These are phyloP conservation scores for Ciona savignyi DNA, from an alignment of 23 tunicate species.

Conservation along the genomic window DNA sequence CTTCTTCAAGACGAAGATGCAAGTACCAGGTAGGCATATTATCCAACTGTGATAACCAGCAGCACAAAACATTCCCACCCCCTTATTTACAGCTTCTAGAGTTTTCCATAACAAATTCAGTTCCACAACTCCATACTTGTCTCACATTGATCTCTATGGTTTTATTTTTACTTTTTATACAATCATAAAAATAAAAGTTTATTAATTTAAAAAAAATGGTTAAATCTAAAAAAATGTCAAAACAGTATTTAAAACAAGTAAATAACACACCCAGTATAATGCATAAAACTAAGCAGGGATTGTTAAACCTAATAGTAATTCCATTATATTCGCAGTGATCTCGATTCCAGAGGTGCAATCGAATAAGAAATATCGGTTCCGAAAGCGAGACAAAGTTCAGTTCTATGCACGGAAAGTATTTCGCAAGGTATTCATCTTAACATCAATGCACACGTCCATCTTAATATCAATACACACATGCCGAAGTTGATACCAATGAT, in stretches of 20 bases:
- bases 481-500: not conserved
- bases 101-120: not conserved
- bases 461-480: not conserved
- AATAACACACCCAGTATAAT: too few relatives aligned
- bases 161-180: not conserved
- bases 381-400: slow-evolving; percentile 84
- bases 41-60: not conserved
- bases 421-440: slow-evolving; percentile 44
- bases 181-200: too few relatives aligned
- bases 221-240: not conserved
- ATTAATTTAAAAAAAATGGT: too few relatives aligned
- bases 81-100: not conserved
- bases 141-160: not conserved
- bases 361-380: slow-evolving; percentile 53
- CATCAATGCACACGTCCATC: not conserved
- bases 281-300: too few relatives aligned
- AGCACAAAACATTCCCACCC: not conserved
- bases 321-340: slow-evolving; percentile 9
- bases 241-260: too few relatives aligned
- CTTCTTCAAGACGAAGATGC: slow-evolving; percentile 14
- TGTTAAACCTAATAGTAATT: too few relatives aligned
- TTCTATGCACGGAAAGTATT: slow-evolving; percentile 86
- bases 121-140: not conserved
- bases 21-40: slow-evolving; percentile 6
- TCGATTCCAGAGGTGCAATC: slow-evolving; percentile 37